These are phyloP conservation scores for Megalonaias nervosa DNA, from an alignment of 1,140 invertebrate genomes.

Conservation along the genomic window DNA sequence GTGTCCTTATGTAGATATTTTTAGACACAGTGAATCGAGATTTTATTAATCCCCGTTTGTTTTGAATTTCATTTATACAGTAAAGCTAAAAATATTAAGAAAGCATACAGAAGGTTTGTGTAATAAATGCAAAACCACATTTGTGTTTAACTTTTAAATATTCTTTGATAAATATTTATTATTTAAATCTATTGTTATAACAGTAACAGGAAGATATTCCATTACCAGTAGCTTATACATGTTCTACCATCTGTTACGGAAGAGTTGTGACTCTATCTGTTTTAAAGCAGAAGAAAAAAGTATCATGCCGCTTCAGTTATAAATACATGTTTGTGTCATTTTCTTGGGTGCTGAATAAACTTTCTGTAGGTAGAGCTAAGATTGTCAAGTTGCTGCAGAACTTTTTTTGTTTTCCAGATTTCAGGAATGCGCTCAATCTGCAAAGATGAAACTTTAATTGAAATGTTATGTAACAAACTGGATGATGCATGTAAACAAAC, in stretches of 20 bases:
- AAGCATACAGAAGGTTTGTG: too few species aligned
- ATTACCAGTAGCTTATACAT: neutral
- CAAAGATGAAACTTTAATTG: conserved; percentile 47
- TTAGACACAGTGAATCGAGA: too few species aligned
- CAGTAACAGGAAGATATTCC: too few species aligned
- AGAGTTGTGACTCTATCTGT: neutral
- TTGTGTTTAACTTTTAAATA: too few species aligned
- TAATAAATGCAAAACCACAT: too few species aligned
- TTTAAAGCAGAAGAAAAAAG: neutral
- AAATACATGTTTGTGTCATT: neutral
- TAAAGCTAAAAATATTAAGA: too few species aligned
- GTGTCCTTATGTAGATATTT: too few species aligned
- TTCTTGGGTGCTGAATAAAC: neutral
- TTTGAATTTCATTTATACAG: too few species aligned
- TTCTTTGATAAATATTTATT: too few species aligned
- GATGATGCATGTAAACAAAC: conserved; percentile 44
- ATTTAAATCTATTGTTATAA: too few species aligned
- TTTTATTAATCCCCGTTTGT: too few species aligned
- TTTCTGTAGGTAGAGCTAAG: neutral
- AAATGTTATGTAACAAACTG: conserved; percentile 51
- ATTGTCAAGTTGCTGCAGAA: neutral
- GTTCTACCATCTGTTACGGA: neutral
- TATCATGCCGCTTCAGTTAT: neutral
- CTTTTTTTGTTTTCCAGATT: conserved; percentile 54
- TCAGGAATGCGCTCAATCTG: conserved; percentile 75